Evolutionary conservation across 2,797 vertebrate species (phyloP).

Genomic region (Melanotaenia boesemani): DNA sequence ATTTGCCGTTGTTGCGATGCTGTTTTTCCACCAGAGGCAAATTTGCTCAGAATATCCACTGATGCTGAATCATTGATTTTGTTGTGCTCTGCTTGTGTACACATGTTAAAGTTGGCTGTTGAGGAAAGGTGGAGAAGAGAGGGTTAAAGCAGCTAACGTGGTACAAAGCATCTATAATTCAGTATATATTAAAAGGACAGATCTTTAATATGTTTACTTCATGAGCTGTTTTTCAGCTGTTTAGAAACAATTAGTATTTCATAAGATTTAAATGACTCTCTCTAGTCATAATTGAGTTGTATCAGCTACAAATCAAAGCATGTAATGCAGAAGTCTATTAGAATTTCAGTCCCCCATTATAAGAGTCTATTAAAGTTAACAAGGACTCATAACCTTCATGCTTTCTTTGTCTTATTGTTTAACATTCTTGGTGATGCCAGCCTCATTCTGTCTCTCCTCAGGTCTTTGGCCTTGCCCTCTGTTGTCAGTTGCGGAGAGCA

Average conservation of each 20-base stretch:
- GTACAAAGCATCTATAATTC: constrained; percentile 17
- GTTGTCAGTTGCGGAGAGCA: constrained; percentile 55
- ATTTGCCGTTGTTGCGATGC: constrained; percentile 7
- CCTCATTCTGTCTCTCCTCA: constrained; percentile 55
- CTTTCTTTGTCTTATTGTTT: constrained; percentile 56
- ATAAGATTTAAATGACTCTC: constrained; percentile 63
- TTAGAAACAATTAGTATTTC: constrained; percentile 68
- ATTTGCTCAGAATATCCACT: constrained; percentile 1
- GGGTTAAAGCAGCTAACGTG: neutral
- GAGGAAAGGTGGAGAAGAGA: neutral
- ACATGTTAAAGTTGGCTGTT: neutral
- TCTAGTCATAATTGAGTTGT: constrained; percentile 65
- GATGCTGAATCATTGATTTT: constrained; percentile 3
- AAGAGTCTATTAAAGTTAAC: constrained; percentile 72
- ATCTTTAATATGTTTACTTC: constrained; percentile 45
- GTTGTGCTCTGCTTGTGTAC: neutral
- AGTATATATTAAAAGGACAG: constrained; percentile 41
- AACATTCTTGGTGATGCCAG: constrained; percentile 34
- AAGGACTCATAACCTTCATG: constrained; percentile 71
- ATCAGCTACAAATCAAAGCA: constrained; percentile 50
- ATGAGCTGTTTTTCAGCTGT: constrained; percentile 30
- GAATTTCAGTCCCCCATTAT: constrained; percentile 49
- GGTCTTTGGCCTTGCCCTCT: constrained; percentile 56
- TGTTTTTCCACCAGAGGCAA: constrained; percentile 7
- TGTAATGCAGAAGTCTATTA: constrained; percentile 45